Percentiles rank a stretch among this genome's conserved stretches.
These are phyloP conservation scores for Xyliphius kryptos DNA, from an alignment of 2,113 vertebrate genomes.

Conservation along the genomic window DNA sequence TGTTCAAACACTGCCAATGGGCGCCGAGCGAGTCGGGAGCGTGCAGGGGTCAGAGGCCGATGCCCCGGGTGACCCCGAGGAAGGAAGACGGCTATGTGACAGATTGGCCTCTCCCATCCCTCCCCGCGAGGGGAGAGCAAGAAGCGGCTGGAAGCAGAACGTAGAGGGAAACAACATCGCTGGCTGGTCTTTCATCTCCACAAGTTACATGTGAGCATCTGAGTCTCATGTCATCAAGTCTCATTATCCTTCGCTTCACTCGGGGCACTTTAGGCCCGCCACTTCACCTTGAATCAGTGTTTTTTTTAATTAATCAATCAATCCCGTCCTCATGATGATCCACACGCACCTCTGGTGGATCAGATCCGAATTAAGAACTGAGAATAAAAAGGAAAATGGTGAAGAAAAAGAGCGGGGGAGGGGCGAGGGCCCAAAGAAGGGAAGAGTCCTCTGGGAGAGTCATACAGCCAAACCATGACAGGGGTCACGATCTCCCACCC, in stretches of 20 bases:
- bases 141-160: too few relatives aligned
- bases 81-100: slow-evolving; percentile 33
- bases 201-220: too few relatives aligned
- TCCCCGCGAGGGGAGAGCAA: too few relatives aligned
- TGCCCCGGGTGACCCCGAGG: slow-evolving; percentile 17
- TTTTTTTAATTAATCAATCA: too few relatives aligned
- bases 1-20: neutral
- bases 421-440: slow-evolving; percentile 11
- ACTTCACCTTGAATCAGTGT: too few relatives aligned
- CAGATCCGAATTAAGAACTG: neutral
- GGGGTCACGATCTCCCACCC: slow-evolving; percentile 40
- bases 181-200: too few relatives aligned
- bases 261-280: too few relatives aligned
- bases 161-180: too few relatives aligned
- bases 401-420: slow-evolving; percentile 24
- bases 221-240: too few relatives aligned
- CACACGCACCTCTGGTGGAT: neutral
- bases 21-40: neutral
- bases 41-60: slow-evolving; percentile 28
- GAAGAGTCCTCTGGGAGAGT: slow-evolving; percentile 34
- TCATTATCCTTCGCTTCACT: too few relatives aligned
- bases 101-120: slow-evolving; percentile 23
- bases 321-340: neutral
- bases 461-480: slow-evolving; percentile 40
- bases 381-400: slow-evolving; percentile 10